Percentiles rank a stretch among this genome's conserved stretches.
Conservation (phyloP, 1,140 invertebrate species). For the Pogonomyrmex barbatus region DNA sequence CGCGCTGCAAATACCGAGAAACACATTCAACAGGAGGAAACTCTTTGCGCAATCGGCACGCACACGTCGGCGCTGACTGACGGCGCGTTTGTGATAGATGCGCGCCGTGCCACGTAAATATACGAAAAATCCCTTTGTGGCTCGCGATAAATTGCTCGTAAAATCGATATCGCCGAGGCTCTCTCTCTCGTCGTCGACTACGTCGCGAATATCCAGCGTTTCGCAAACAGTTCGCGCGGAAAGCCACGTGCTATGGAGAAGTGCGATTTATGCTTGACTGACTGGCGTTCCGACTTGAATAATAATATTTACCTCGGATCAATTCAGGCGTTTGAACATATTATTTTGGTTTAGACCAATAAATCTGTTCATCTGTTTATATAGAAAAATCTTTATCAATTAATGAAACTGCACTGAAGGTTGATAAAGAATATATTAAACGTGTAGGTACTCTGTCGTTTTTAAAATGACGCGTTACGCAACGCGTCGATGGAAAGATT, state of each 20-base stretch:
- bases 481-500: constrained; percentile 2
- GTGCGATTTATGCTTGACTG: not conserved
- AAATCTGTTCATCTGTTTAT: not conserved
- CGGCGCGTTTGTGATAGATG: not conserved
- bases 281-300: not conserved
- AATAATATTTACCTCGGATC: not conserved
- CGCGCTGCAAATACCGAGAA: constrained; percentile 31
- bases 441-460: not conserved
- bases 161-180: constrained; percentile 1
- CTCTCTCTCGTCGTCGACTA: too few species aligned
- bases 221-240: not conserved
- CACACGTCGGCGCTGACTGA: constrained; percentile 30
- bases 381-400: not conserved
- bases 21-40: constrained; percentile 27
- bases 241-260: not conserved
- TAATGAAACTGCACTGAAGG: not conserved
- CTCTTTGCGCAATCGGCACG: constrained; percentile 38
- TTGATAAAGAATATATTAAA: not conserved
- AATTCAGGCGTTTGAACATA: not conserved
- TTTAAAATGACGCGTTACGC: not conserved
- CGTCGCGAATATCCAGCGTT: not conserved
- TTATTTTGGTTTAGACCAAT: not conserved
- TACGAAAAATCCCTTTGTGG: constrained; percentile 23
- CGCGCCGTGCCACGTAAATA: constrained; percentile 34
- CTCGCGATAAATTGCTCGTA: constrained; percentile 25